A percentile compares a stretch with the other conserved stretches of the same genome.
phyloP scores from a whole-genome alignment of 2,113 vertebrate species.

The Bothrops jararaca region DNA sequence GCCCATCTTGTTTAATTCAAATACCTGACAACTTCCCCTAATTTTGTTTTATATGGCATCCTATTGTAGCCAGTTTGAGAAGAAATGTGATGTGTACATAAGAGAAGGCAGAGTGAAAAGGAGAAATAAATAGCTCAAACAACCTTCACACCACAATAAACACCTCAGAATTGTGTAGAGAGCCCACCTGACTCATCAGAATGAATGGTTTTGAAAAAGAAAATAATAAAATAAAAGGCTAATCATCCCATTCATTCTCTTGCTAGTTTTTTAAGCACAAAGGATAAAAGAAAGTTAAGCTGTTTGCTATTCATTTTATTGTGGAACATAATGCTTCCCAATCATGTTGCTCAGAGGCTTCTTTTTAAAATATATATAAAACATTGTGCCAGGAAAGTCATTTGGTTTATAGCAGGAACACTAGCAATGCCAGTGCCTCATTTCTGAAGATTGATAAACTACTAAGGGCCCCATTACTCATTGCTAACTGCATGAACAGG shows the following conservation, averaged over 20 bases:
- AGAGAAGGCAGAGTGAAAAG: background rate
- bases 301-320: background rate
- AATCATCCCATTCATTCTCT: background rate
- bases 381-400: background rate
- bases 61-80: background rate
- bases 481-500: background rate
- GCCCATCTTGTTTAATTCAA: background rate
- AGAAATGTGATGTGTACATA: background rate
- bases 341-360: background rate
- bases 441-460: background rate
- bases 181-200: background rate
- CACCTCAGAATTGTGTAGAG: background rate
- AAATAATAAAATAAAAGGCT: background rate
- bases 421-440: background rate
- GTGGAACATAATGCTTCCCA: background rate
- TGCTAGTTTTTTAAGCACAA: constrained; percentile 9
- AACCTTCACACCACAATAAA: background rate
- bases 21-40: background rate
- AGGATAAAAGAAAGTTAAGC: constrained; percentile 26
- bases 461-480: background rate
- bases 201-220: background rate
- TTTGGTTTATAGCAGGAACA: background rate
- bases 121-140: background rate
- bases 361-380: background rate
- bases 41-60: background rate